Percentiles rank a stretch among this genome's conserved stretches.
Conservation (phyloP, 1,140 invertebrate genomes). For the Zaprionus tsacasi region DNA sequence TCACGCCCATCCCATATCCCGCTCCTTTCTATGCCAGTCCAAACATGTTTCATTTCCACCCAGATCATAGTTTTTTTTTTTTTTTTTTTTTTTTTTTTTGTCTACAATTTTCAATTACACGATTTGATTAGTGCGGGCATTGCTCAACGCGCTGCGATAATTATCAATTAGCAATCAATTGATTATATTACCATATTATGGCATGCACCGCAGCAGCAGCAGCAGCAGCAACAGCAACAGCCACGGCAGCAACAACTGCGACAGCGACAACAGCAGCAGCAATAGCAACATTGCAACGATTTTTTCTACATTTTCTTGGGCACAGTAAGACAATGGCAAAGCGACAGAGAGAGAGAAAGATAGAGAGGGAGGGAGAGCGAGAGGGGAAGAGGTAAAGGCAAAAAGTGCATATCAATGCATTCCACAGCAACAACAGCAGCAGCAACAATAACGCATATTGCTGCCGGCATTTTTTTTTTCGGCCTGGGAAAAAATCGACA, state of each 20-base stretch:
- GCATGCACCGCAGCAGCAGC: slow-evolving; percentile 38
- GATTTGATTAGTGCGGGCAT: slow-evolving; percentile 46
- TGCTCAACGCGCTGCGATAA: slow-evolving; percentile 63
- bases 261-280: slow-evolving; percentile 1
- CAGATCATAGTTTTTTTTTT: too few species aligned
- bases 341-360: background rate
- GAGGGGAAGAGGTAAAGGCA: slow-evolving; percentile 19
- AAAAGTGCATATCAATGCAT: slow-evolving; percentile 60
- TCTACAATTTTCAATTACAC: slow-evolving; percentile 30
- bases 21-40: too few species aligned
- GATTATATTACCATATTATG: slow-evolving; percentile 65
- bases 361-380: background rate
- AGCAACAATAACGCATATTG: slow-evolving; percentile 64
- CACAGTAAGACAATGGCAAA: slow-evolving; percentile 43
- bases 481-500: slow-evolving; percentile 75
- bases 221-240: slow-evolving; percentile 20
- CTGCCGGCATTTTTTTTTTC: slow-evolving; percentile 55
- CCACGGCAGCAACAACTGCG: slow-evolving; percentile 19
- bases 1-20: background rate
- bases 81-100: too few species aligned
- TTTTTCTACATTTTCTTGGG: slow-evolving; percentile 26
- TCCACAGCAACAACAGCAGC: slow-evolving; percentile 35
- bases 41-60: background rate
- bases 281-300: slow-evolving; percentile 25
- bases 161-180: slow-evolving; percentile 82